Evolutionary conservation across 1,140 invertebrate species (phyloP).

Genomic region (Phortica variegata): DNA sequence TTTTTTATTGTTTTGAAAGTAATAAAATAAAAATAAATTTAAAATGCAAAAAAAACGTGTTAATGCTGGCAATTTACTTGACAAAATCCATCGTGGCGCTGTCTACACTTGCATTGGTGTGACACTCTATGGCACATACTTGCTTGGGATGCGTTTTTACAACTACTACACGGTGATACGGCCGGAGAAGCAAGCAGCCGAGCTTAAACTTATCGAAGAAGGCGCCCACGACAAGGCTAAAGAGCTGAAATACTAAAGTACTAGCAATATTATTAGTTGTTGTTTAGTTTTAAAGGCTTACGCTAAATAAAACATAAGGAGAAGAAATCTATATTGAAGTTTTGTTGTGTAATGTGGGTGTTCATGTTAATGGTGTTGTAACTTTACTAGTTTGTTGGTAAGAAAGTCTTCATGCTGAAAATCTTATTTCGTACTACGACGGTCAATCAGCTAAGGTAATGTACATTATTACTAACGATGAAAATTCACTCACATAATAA

Average conservation of each 20-base stretch:
- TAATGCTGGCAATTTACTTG: slow-evolving; percentile 44
- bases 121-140: slow-evolving; percentile 55
- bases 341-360: neutral
- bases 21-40: slow-evolving; percentile 2
- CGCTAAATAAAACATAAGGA: neutral
- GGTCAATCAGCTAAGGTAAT: slow-evolving; percentile 19
- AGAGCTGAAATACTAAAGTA: slow-evolving; percentile 43
- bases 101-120: slow-evolving; percentile 58
- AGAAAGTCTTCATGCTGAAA: too few relatives aligned
- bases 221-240: slow-evolving; percentile 46
- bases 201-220: slow-evolving; percentile 47
- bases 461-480: slow-evolving; percentile 1
- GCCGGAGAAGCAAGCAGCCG: slow-evolving; percentile 50
- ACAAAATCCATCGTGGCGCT: slow-evolving; percentile 58
- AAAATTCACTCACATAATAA: neutral
- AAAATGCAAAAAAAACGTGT: slow-evolving; percentile 49
- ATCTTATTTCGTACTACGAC: slow-evolving; percentile 17
- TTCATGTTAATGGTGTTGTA: neutral
- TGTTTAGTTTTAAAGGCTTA: neutral
- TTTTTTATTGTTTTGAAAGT: neutral
- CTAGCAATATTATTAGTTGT: neutral
- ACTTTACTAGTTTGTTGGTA: neutral
- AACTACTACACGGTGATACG: slow-evolving; percentile 56
- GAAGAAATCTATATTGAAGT: neutral
- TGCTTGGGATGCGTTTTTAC: slow-evolving; percentile 55